phyloP scores from a whole-genome alignment of 2,113 vertebrate genomes.

The Fulmarus glacialis region DNA sequence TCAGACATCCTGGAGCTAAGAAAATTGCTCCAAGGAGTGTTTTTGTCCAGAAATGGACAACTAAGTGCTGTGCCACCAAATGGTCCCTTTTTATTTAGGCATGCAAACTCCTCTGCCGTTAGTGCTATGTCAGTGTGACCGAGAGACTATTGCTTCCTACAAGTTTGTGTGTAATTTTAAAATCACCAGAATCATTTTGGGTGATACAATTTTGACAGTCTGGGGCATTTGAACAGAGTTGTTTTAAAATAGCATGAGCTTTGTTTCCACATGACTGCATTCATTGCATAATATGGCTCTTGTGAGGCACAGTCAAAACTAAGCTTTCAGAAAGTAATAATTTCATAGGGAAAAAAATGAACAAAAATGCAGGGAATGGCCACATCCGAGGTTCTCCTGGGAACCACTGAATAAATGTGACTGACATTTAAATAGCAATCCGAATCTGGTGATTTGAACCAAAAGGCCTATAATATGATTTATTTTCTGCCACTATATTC shows the following conservation, averaged over 20 bases:
- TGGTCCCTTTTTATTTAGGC: background rate
- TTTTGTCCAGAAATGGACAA: background rate
- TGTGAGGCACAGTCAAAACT: background rate
- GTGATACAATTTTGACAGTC: background rate
- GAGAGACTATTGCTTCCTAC: background rate
- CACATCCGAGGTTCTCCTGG: background rate
- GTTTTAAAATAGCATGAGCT: slow-evolving; percentile 22
- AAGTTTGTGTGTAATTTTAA: background rate
- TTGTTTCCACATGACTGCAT: slow-evolving; percentile 13
- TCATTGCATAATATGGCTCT: background rate
- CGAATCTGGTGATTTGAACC: background rate
- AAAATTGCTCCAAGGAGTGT: background rate
- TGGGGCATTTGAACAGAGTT: background rate
- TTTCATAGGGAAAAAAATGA: background rate
- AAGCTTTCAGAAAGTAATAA: background rate
- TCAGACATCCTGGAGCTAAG: background rate
- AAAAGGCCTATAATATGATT: background rate
- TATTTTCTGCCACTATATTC: background rate
- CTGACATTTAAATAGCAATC: background rate
- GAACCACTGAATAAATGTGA: background rate
- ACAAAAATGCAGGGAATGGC: background rate
- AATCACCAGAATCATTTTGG: background rate
- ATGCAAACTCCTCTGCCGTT: background rate
- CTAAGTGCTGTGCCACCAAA: background rate
- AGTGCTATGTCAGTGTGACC: background rate